Evolutionary conservation across 2,113 vertebrate species (phyloP).

Genomic region (Corvus cornix): DNA sequence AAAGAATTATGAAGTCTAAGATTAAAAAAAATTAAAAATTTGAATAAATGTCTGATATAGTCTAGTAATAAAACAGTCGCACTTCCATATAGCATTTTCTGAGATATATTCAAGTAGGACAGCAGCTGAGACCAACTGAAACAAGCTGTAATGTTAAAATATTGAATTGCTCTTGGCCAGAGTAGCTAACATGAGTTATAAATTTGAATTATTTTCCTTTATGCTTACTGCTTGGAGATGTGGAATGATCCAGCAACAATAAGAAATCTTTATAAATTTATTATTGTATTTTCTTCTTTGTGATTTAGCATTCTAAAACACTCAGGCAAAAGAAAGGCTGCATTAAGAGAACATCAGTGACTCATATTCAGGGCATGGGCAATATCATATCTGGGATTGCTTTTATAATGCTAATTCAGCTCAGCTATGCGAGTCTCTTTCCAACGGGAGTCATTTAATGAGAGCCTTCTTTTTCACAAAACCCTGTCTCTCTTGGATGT

Average conservation of each 20-base stretch:
- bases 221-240: background rate
- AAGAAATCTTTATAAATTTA: background rate
- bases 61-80: background rate
- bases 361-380: background rate
- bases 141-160: slow-evolving; percentile 26
- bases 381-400: background rate
- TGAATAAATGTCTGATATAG: background rate
- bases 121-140: slow-evolving; percentile 23
- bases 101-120: background rate
- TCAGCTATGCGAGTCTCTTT: background rate
- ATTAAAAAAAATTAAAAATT: background rate
- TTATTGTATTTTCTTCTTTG: background rate
- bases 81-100: background rate
- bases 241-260: background rate
- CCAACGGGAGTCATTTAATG: background rate
- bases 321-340: background rate
- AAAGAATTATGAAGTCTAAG: background rate
- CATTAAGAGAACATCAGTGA: background rate
- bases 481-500: background rate
- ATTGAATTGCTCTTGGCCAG: slow-evolving; percentile 1
- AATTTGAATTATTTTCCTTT: slow-evolving; percentile 10
- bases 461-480: background rate
- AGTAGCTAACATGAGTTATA: background rate
- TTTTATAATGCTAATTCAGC: slow-evolving; percentile 12
- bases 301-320: slow-evolving; percentile 7